Evolutionary conservation across 2,113 vertebrate species (phyloP).

Genomic region (Pogonocichla stellata): DNA sequence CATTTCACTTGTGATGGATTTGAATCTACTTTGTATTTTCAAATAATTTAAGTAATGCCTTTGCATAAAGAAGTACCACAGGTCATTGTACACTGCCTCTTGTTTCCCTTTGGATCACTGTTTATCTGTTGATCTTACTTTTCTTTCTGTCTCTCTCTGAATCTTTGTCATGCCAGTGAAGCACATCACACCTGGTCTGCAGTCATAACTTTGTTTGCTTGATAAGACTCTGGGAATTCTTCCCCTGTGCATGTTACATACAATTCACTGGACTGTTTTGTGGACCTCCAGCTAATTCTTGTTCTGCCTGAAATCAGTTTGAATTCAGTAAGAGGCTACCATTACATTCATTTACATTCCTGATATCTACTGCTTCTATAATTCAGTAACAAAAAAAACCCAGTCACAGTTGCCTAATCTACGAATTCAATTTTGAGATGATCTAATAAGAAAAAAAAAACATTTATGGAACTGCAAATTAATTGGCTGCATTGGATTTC

Average conservation of each 20-base stretch:
- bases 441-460: neutral
- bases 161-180: neutral
- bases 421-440: neutral
- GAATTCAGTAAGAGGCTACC: neutral
- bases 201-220: neutral
- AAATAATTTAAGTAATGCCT: neutral
- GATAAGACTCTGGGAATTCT: neutral
- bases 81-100: neutral
- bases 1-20: neutral
- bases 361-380: neutral
- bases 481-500: neutral
- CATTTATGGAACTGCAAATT: neutral
- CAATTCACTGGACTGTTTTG: neutral
- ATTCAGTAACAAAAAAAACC: neutral
- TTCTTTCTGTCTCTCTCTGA: neutral
- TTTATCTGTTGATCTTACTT: neutral
- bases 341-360: neutral
- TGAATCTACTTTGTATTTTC: neutral
- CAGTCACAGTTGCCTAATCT: neutral
- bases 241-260: neutral
- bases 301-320: neutral
- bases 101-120: neutral
- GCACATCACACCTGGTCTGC: neutral
- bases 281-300: neutral
- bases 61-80: neutral